Percentiles rank a stretch among this genome's conserved stretches.
Evolutionary conservation across 1,140 invertebrate species (phyloP).

Genomic region (Drosophila bifasciata): DNA sequence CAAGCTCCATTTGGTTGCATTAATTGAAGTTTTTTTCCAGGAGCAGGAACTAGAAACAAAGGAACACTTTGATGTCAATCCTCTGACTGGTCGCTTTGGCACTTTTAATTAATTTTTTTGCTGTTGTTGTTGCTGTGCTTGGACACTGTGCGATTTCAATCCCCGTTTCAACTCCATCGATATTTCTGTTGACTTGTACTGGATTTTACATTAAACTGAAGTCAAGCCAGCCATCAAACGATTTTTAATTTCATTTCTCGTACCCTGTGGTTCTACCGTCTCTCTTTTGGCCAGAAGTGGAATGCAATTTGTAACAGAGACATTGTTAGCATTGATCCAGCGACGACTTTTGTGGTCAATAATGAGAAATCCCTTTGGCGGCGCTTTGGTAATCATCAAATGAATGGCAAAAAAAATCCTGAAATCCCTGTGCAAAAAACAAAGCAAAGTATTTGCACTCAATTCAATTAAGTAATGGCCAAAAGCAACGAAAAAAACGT

Average conservation of each 20-base stretch:
- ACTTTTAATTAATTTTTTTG: slow-evolving; percentile 75
- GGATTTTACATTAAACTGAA: slow-evolving; percentile 68
- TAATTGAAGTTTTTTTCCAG: slow-evolving; percentile 56
- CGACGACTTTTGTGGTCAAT: slow-evolving; percentile 75
- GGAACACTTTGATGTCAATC: slow-evolving; percentile 48
- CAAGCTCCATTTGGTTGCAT: slow-evolving; percentile 66
- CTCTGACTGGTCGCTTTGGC: slow-evolving; percentile 39
- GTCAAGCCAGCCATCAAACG: slow-evolving; percentile 59
- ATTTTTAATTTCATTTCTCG: slow-evolving; percentile 76
- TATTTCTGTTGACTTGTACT: slow-evolving; percentile 43
- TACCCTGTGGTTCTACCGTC: background rate
- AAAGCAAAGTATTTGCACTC: slow-evolving; percentile 73
- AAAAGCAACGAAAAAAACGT: slow-evolving; percentile 11
- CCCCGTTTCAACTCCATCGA: slow-evolving; percentile 5
- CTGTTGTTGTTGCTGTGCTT: background rate
- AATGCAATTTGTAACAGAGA: slow-evolving; percentile 57
- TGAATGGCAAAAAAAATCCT: too few relatives aligned
- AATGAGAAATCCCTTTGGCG: slow-evolving; percentile 78
- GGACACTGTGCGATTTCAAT: background rate
- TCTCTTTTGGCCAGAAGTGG: slow-evolving; percentile 3
- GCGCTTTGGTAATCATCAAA: slow-evolving; percentile 55
- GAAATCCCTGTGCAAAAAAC: slow-evolving; percentile 43
- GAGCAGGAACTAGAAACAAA: slow-evolving; percentile 8
- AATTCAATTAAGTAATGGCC: slow-evolving; percentile 77
- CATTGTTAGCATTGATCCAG: slow-evolving; percentile 64